Conservation (phyloP, 2,113 vertebrate species). For the Semnornis frantzii region DNA sequence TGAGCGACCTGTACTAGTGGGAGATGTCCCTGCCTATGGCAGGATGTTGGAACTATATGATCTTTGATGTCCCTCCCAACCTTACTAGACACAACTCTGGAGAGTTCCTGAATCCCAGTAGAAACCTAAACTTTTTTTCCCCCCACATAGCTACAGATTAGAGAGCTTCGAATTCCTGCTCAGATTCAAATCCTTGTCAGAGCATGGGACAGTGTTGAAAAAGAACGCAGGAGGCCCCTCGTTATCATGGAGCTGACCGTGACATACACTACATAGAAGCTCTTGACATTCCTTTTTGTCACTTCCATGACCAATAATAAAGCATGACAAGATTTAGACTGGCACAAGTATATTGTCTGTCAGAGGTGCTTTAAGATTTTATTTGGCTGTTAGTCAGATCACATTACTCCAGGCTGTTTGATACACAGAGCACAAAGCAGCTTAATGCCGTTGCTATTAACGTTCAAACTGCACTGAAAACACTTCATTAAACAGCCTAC, state of each 20-base stretch:
- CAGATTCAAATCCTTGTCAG: slow-evolving; percentile 4
- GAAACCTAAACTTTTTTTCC: not conserved
- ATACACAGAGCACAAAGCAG: slow-evolving; percentile 81
- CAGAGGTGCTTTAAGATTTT: slow-evolving; percentile 68
- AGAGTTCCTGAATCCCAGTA: not conserved
- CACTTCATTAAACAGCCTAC: slow-evolving; percentile 88
- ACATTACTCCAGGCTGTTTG: slow-evolving; percentile 76
- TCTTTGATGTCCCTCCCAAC: too few relatives aligned
- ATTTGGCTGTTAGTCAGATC: slow-evolving; percentile 73
- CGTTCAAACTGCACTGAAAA: slow-evolving; percentile 82
- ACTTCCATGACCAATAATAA: slow-evolving; percentile 65
- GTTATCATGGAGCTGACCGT: slow-evolving; percentile 39
- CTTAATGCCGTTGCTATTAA: slow-evolving; percentile 82
- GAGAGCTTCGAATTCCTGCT: not conserved
- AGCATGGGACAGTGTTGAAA: not conserved
- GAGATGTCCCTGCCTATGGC: too few relatives aligned
- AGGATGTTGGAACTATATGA: too few relatives aligned
- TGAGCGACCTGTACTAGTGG: too few relatives aligned
- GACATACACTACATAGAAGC: not conserved
- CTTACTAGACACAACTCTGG: not conserved
- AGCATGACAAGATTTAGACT: slow-evolving; percentile 53
- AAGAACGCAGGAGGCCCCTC: not conserved
- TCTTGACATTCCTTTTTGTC: slow-evolving; percentile 41
- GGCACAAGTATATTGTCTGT: slow-evolving; percentile 70
- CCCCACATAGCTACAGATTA: not conserved